Percentiles rank a stretch among this genome's conserved stretches.
These are phyloP conservation scores for Heteromurus nitidus DNA, from an alignment of 2,888 invertebrate species.

Conservation along the genomic window DNA sequence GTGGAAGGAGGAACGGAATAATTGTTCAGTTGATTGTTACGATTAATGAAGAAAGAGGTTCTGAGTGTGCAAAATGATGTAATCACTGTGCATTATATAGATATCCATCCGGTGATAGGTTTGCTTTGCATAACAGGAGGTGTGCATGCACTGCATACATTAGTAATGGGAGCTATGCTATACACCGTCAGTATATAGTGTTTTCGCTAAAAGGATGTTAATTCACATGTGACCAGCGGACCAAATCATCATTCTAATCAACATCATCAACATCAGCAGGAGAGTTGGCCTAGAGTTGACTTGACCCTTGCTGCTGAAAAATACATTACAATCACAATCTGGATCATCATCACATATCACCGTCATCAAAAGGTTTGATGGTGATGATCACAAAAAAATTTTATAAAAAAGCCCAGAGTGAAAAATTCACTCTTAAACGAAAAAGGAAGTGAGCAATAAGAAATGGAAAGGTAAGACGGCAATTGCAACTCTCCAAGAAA, in stretches of 20 bases:
- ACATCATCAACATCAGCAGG: conserved; percentile 27
- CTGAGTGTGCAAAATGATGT: conserved; percentile 48
- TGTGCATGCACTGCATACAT: too few relatives aligned
- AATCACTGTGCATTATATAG: conserved; percentile 6
- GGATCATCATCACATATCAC: neutral
- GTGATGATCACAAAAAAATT: neutral
- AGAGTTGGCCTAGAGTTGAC: neutral
- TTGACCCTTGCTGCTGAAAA: conserved; percentile 23
- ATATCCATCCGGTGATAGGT: conserved; percentile 22
- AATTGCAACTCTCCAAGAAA: too few relatives aligned
- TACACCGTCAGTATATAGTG: too few relatives aligned
- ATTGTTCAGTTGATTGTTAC: conserved; percentile 60
- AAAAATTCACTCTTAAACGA: too few relatives aligned
- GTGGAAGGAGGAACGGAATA: conserved; percentile 25
- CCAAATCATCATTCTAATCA: conserved; percentile 31
- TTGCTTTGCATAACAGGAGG: too few relatives aligned
- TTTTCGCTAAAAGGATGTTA: conserved; percentile 9
- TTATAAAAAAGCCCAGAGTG: too few relatives aligned
- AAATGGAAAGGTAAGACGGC: too few relatives aligned
- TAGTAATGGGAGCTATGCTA: too few relatives aligned
- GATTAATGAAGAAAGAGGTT: conserved; percentile 37
- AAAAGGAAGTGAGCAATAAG: too few relatives aligned
- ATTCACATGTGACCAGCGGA: conserved; percentile 23
- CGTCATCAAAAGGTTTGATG: neutral
- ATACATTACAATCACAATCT: neutral